Evolutionary conservation across 2,888 invertebrate genomes (phyloP).

Genomic region (Tenthredo amoena): DNA sequence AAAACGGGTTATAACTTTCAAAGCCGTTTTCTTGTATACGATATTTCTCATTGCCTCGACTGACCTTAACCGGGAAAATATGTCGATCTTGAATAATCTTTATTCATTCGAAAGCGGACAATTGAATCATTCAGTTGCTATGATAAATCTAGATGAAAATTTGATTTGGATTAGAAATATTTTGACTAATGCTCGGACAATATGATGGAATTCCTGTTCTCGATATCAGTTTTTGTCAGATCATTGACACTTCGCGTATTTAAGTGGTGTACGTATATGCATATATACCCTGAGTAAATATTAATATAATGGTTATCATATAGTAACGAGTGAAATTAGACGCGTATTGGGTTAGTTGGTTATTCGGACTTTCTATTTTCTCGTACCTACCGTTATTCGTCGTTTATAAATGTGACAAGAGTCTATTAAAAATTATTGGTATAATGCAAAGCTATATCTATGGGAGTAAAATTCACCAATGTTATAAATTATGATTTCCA

Average conservation of each 20-base stretch:
- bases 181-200: background rate
- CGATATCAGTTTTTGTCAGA: background rate
- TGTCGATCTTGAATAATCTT: background rate
- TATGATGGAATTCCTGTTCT: background rate
- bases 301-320: background rate
- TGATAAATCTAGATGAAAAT: background rate
- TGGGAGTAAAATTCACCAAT: background rate
- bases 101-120: background rate
- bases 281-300: background rate
- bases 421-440: background rate
- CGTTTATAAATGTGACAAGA: conserved; percentile 5
- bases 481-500: background rate
- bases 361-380: conserved; percentile 45
- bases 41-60: background rate
- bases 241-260: background rate
- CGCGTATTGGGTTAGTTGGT: conserved; percentile 46
- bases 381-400: conserved; percentile 10
- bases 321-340: conserved; percentile 33
- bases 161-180: background rate
- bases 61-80: conserved; percentile 31
- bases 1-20: conserved; percentile 31
- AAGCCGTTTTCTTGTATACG: background rate
- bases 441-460: background rate
- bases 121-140: background rate
- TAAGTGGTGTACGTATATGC: background rate